A percentile compares a stretch with the other conserved stretches of the same genome.
Evolutionary conservation across 2,888 invertebrate species (phyloP).

Genomic region (Drosophila colorata): DNA sequence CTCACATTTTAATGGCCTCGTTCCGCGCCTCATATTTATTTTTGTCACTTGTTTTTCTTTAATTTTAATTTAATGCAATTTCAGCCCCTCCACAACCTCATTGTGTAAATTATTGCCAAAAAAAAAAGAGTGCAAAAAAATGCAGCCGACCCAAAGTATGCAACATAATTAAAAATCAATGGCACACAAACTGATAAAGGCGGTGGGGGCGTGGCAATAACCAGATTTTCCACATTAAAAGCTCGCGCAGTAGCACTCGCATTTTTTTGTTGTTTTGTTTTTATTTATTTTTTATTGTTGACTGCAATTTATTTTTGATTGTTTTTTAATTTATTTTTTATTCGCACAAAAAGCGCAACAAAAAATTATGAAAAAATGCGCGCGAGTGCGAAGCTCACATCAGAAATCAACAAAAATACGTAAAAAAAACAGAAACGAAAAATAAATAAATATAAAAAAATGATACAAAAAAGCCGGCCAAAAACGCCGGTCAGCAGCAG

Average conservation of each 20-base stretch:
- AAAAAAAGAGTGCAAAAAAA: slow-evolving; percentile 49
- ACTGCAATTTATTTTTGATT: slow-evolving; percentile 76
- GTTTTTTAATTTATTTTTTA: slow-evolving; percentile 81
- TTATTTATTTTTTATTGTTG: slow-evolving; percentile 47
- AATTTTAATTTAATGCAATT: slow-evolving; percentile 71
- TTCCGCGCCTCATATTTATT: slow-evolving; percentile 58
- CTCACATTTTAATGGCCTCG: slow-evolving; percentile 55
- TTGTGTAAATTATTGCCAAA: slow-evolving; percentile 77
- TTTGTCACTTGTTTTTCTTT: slow-evolving; percentile 76
- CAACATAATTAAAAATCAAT: slow-evolving; percentile 84
- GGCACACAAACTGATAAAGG: slow-evolving; percentile 80
- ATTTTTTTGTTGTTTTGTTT: slow-evolving; percentile 48
- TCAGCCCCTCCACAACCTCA: slow-evolving; percentile 39
- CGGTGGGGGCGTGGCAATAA: slow-evolving; percentile 55
- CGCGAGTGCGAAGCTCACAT: slow-evolving; percentile 52
- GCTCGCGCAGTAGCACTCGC: slow-evolving; percentile 26
- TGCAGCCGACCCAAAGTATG: slow-evolving; percentile 69
- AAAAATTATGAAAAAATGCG: slow-evolving; percentile 53
- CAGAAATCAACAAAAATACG: slow-evolving; percentile 60
- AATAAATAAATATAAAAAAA: slow-evolving; percentile 23
- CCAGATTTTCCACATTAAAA: slow-evolving; percentile 73
- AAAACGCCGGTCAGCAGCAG: slow-evolving; percentile 73
- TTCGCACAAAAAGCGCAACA: slow-evolving; percentile 62
- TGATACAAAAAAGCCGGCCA: slow-evolving; percentile 35
- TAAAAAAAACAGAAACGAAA: slow-evolving; percentile 22